Base-by-base conservation (phyloP, 2,113 vertebrate species). In the Austrofundulus limnaeus region DNA sequence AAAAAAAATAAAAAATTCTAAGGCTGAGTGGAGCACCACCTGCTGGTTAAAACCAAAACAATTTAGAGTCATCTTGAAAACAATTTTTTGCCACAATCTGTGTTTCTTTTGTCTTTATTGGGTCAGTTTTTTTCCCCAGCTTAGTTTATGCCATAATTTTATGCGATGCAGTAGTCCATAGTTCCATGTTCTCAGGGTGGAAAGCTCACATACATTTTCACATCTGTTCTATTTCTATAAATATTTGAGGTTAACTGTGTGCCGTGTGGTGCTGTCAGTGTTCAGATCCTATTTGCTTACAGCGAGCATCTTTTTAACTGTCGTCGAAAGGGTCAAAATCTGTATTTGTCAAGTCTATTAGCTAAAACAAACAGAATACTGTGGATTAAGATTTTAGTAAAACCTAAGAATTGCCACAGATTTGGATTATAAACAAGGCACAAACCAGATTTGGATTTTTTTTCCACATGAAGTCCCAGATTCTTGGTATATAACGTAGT, bases 151-250 rank as follows among this genome's bases (percentile, higher is more conserved):
- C 19, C 6, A 50, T 55, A 47, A 13, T 47, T 71, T 39, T 47
- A 15, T 52, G 41, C 42, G 49, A 34, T 74, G 45, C n/a, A 56
- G 24, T 52, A 34, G 31, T 34, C 10, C 31, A 78, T 53, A 37
- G 25, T 83, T 60, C 72, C 80, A 81, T 75, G 61, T 72, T 81
- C 82, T 88, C 86, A 87, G 82, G 85, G 78, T 82, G 79, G 71
- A 69, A 66, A 59, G 43, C 53, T 72, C 57, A 55, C 34, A 28
- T 11, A 11, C 20, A 41, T 66, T 52, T 28, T 42, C 8, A 23
- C 55, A 37, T 46, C 34, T 46, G 43, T 50, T 21, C 42, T 52
- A 45, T 78, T 37, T 54, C 31, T 56, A 39, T 49, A 17, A 34
- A 58, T 66, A 23, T 47, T 54, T 61, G 56, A 59, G 63, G 70